phyloP scores from a whole-genome alignment of 2,113 vertebrate species.

The Illadopsis cleaveri region DNA sequence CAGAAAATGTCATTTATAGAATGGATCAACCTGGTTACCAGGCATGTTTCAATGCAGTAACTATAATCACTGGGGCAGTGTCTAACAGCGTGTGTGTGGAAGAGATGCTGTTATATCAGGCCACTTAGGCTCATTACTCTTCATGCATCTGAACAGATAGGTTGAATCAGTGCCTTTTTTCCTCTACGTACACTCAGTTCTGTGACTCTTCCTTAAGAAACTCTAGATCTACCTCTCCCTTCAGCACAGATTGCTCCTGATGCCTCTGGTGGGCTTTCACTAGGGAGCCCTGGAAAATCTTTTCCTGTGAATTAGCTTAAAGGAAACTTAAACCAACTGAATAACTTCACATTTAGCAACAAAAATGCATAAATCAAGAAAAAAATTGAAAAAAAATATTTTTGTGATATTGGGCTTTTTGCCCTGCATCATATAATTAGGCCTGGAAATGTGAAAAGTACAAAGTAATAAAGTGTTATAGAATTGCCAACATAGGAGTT shows the following conservation, averaged over 20 bases:
- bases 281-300: neutral
- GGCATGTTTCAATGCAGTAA: neutral
- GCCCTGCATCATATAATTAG: neutral
- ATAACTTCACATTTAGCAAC: neutral
- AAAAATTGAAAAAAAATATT: neutral
- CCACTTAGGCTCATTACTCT: neutral
- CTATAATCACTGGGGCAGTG: neutral
- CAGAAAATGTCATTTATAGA: neutral
- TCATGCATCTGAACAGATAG: neutral
- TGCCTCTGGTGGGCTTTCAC: neutral
- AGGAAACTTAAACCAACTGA: neutral
- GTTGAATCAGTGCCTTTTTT: neutral
- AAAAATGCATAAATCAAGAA: neutral
- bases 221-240: neutral
- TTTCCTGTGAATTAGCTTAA: neutral
- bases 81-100: rapidly evolving
- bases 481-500: neutral
- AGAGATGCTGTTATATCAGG: neutral
- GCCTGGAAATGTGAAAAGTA: neutral
- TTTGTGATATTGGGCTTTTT: neutral
- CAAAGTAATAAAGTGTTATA: neutral
- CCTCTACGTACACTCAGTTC: neutral
- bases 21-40: neutral
- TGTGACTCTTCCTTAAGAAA: neutral
- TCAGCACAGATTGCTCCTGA: neutral